A percentile compares a stretch with the other conserved stretches of the same genome.
phyloP scores from a whole-genome alignment of 2,113 vertebrate species.

The Elachura formosa region DNA sequence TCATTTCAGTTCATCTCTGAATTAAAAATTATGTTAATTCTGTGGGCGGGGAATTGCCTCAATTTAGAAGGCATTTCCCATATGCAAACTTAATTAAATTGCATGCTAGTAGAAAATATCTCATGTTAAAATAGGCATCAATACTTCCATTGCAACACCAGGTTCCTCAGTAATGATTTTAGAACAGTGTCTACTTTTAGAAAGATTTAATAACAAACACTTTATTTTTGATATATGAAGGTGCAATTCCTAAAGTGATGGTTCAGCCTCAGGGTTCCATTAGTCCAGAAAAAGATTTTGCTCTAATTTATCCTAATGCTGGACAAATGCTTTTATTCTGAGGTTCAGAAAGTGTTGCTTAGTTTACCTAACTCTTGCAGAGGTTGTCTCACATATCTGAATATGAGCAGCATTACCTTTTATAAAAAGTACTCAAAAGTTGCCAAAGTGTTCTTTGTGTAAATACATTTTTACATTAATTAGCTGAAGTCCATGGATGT shows the following conservation, averaged over 20 bases:
- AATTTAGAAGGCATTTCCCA: not conserved
- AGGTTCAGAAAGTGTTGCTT: not conserved
- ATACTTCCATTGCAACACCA: not conserved
- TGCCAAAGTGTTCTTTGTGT: not conserved
- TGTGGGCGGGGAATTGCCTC: not conserved
- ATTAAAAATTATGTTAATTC: not conserved
- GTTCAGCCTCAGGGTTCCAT: not conserved
- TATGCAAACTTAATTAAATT: not conserved
- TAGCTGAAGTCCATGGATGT: not conserved
- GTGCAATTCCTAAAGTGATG: fast-evolving
- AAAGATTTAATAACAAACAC: not conserved
- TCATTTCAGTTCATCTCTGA: not conserved
- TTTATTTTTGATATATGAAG: not conserved
- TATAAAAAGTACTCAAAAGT: not conserved
- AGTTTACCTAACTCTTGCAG: not conserved
- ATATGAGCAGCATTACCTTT: not conserved
- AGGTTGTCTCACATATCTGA: not conserved
- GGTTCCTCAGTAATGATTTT: not conserved
- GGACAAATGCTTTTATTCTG: not conserved
- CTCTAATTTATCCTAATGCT: not conserved
- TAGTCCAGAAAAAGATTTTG: not conserved
- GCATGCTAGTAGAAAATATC: not conserved
- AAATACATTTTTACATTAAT: not conserved
- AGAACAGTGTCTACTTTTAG: not conserved
- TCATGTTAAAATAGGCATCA: not conserved